Evolutionary conservation across 2,797 vertebrate genomes (phyloP).

Genomic region (Amazonetta brasiliensis): DNA sequence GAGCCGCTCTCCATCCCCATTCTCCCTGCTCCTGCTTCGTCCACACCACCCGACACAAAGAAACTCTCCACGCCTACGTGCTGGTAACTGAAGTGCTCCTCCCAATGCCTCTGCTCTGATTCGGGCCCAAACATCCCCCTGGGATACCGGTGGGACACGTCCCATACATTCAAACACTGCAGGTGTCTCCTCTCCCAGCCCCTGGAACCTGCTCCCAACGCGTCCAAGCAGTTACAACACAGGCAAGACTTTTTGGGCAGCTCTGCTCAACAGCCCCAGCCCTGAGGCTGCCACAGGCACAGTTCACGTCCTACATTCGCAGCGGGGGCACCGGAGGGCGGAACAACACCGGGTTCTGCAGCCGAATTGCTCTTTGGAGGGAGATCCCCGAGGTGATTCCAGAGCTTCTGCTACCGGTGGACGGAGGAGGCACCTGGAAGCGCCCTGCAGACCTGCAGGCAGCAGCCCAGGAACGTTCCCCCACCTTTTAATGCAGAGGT

Average conservation of each 20-base stretch:
- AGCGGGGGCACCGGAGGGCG: background rate
- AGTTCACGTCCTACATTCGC: background rate
- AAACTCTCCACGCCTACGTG: background rate
- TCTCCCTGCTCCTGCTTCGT: background rate
- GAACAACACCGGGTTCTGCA: background rate
- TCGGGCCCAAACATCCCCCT: background rate
- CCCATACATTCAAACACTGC: slow-evolving; percentile 4
- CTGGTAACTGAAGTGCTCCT: background rate
- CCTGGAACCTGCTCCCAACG: background rate
- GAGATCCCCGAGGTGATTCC: background rate
- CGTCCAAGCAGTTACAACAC: background rate
- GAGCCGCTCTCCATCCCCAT: background rate
- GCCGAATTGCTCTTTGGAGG: background rate
- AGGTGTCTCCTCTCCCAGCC: background rate
- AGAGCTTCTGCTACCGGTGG: background rate
- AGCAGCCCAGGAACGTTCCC: background rate
- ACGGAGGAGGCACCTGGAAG: background rate
- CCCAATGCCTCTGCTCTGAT: background rate
- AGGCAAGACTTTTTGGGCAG: background rate
- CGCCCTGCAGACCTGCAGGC: background rate
- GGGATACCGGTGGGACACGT: background rate
- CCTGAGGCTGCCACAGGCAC: background rate
- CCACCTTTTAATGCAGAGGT: background rate
- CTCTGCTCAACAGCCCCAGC: background rate
- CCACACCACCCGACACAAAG: background rate